Evolutionary conservation across 2,888 invertebrate genomes (phyloP), one percentile per base, ranked within the genome.

Genomic region (Dorcus parallelipipedus): DNA sequence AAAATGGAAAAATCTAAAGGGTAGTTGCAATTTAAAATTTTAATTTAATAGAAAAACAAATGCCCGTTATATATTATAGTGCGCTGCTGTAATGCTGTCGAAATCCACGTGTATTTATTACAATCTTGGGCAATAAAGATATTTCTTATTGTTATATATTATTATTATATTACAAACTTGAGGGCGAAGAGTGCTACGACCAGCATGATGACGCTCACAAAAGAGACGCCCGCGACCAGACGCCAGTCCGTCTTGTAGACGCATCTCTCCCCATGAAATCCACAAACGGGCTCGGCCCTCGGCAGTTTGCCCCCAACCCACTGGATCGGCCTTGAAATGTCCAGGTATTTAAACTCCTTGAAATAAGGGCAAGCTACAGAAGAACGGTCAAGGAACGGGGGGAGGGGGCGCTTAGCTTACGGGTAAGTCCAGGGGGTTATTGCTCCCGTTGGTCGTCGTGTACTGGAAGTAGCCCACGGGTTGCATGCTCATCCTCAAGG

Each of bases 231-330:
- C 0, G 86, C 82, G 2, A 88, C 77, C 3, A 88, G 81, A 20
- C 84, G 83, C 81, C 89, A 89, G 73, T 89, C 84, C 54, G 84
- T 83, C n/a, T 83, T 84, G 8, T 84, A 78, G 9, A 67, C 61
- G 73, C 94, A 94, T 66, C 86, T 84, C 71, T 87, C 87, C 0
- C 88, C 88, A 60, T 85, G 80, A 76, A 94, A 96, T 1, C 96
- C 96, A 73, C 96, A 96, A 0, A 79, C 76, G 0, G 95, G 95
- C 70, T 93, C 92, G 0, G 91, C 88, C 6, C 79, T 76, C 0
- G 95, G 95, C 0, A 88, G 84, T 6, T 80, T 79, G 0, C 90
- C 90, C 1, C 86, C 86, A 0, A 91, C 83, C 95, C 95, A 95
- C 58, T 86, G 84, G 63, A 93, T 90, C 26, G 82, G 83, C 23